A percentile compares a stretch with the other conserved stretches of the same genome.
Conservation (phyloP, 2,797 vertebrate species). For the Sebastes elongatus region DNA sequence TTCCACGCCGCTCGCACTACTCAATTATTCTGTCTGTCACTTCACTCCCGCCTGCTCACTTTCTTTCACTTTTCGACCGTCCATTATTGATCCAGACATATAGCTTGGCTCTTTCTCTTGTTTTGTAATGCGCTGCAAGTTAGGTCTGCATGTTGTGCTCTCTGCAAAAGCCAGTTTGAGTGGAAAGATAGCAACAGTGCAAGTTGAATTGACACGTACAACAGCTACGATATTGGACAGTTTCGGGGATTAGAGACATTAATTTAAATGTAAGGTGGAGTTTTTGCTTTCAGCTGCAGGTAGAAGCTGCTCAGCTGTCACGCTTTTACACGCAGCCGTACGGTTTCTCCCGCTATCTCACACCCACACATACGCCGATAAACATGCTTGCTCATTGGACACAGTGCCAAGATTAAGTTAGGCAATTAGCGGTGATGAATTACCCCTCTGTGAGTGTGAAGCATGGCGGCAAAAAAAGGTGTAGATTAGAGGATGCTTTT, state of each 20-base stretch:
- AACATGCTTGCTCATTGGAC: slow-evolving; percentile 56
- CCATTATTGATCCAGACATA: slow-evolving; percentile 34
- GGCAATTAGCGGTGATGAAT: slow-evolving; percentile 66
- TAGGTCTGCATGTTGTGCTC: background rate
- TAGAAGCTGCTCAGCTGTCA: slow-evolving; percentile 41
- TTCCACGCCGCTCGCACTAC: slow-evolving; percentile 18
- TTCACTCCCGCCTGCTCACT: slow-evolving; percentile 36
- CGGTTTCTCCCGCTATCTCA: slow-evolving; percentile 27
- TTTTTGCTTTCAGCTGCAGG: slow-evolving; percentile 30
- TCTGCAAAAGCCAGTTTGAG: slow-evolving; percentile 1
- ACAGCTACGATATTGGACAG: background rate
- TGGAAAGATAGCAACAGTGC: background rate
- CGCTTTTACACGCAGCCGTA: slow-evolving; percentile 12
- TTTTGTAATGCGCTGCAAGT: background rate
- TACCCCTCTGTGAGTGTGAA: slow-evolving; percentile 30
- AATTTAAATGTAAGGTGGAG: slow-evolving; percentile 22
- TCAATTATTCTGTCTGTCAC: slow-evolving; percentile 60
- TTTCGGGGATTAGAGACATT: slow-evolving; percentile 22
- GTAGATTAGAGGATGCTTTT: slow-evolving; percentile 13
- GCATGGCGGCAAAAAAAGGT: slow-evolving; percentile 24
- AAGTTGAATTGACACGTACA: background rate
- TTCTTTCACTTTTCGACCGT: slow-evolving; percentile 28
- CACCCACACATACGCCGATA: slow-evolving; percentile 46
- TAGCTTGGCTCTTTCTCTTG: slow-evolving; percentile 2
- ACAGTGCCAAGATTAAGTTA: slow-evolving; percentile 55